Percentiles rank a stretch among this genome's conserved stretches.
Conservation (phyloP, 2,113 vertebrate species). For the human (Homo sapiens) region GRCh38 chrX:42856001-42856500, state of each 20-base stretch:
- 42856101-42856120: background rate
- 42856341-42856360: background rate
- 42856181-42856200: background rate
- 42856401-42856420: background rate
- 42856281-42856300: background rate
- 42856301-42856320: background rate
- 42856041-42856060: background rate
- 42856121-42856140: background rate
- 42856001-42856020: background rate
- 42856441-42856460: background rate
- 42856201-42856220: background rate
- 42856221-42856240: background rate
- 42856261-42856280: background rate
- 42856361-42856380: background rate
- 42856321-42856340: background rate
- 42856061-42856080: background rate
- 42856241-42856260: background rate
- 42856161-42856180: constrained; percentile 1
- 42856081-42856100: background rate
- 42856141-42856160: background rate
- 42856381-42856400: background rate
- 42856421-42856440: background rate
- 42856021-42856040: background rate
- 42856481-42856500: background rate
- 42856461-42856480: background rate